Evolutionary conservation across 2,797 vertebrate species (phyloP), one percentile per base, ranked within the genome.

Genomic region (Pseudocheirus occidentalis): DNA sequence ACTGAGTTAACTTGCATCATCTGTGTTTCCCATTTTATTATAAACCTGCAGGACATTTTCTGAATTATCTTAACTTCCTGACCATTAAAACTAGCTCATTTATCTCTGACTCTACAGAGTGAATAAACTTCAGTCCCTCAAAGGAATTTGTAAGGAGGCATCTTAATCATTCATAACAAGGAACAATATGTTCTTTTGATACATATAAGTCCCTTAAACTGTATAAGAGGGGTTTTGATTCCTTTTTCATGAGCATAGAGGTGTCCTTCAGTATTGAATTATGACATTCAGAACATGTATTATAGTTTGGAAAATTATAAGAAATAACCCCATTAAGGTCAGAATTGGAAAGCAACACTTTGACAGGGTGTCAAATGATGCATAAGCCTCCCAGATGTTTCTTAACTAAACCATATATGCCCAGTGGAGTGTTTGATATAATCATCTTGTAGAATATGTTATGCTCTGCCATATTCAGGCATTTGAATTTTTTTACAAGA

Each of bases 401-500:
- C 92, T 96, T 95, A 92, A 95, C n/a, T 92, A 92, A 96, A 96
- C 94, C 1, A 28, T 95, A 95, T 54, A 91, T 91, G 92, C 34
- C 95, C 24, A 81, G 18, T 73, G 92, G 92, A 94, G 91, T 90
- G 46, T 92, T 91, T 93, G 58, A 1, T 89, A 0, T 56, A 57
- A 56, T n/a, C 40, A 50, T 92, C 55, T 57, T 92, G 50, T 95
- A 90, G 66, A 95, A 95, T 55, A 1, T 89, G 3, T 94, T 96
- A 31, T 52, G 40, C 11, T 95, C 6, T 81, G 66, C 94, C 54
- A 29, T 62, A 59, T 81, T 28, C 21, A 87, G 40, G 9, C 73
- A 87, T 50, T 87, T 87, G 40, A 40, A 73, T 5, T 94, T 91
- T 93, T 90, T 21, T 81, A 50, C 3, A 40, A 87, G 40, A 27